Evolutionary conservation across 2,113 vertebrate species (phyloP).

Genomic region (Sciurus niger): DNA sequence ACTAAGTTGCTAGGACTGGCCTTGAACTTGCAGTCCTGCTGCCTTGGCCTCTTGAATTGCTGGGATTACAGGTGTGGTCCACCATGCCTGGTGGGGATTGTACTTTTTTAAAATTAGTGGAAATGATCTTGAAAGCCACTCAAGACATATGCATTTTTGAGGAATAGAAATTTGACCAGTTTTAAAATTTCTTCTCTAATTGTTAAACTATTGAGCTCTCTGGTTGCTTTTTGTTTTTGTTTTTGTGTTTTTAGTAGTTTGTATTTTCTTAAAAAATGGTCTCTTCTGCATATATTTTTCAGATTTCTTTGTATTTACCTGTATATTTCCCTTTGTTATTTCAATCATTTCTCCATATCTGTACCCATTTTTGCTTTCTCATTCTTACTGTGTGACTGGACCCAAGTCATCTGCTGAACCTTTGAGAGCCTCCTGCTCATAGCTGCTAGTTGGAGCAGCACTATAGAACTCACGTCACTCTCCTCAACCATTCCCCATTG

Average conservation of each 20-base stretch:
- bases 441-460: not conserved
- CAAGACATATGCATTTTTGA: constrained; percentile 11
- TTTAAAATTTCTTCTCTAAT: constrained; percentile 15
- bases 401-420: not conserved
- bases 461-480: not conserved
- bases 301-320: not conserved
- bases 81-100: no score
- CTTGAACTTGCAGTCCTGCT: no score
- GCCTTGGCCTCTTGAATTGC: no score
- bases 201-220: not conserved
- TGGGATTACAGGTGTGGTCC: no score
- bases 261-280: not conserved
- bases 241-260: not conserved
- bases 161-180: not conserved
- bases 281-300: not conserved
- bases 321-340: not conserved
- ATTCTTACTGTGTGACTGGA: not conserved
- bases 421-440: not conserved
- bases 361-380: not conserved
- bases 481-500: not conserved
- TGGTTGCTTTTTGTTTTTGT: not conserved
- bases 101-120: not conserved
- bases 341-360: not conserved
- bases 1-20: no score
- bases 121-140: not conserved